Conservation (phyloP, 2,888 invertebrate genomes). For the Lithophane semibrunnea region DNA sequence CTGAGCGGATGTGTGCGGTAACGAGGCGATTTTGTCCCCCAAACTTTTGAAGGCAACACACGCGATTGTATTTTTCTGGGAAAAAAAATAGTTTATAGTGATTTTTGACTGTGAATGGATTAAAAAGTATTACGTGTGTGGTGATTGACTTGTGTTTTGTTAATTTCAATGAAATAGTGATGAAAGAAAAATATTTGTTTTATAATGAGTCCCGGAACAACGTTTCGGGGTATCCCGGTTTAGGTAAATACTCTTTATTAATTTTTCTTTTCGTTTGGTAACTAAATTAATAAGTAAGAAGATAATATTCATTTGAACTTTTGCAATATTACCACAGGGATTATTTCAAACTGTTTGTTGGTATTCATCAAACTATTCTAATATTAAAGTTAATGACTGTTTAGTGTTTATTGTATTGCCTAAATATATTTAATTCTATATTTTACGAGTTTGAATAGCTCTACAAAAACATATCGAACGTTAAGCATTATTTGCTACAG, state of each 20-base stretch:
- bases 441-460: not conserved
- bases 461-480: not conserved
- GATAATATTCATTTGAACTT: not conserved
- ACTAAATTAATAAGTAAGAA: conserved; percentile 8
- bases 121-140: conserved; percentile 55
- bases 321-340: not conserved
- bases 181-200: conserved; percentile 66
- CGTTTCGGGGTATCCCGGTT: conserved; percentile 73
- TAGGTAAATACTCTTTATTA: conserved; percentile 75
- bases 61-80: conserved; percentile 57
- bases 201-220: conserved; percentile 68
- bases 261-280: conserved; percentile 24
- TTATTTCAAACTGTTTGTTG: not conserved
- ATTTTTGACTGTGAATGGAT: conserved; percentile 59
- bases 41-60: conserved; percentile 75
- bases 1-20: conserved; percentile 74
- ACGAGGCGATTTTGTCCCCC: conserved; percentile 76
- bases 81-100: conserved; percentile 41
- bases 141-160: conserved; percentile 68
- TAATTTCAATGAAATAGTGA: conserved; percentile 63
- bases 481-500: not conserved
- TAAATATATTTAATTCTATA: not conserved
- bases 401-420: not conserved
- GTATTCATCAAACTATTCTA: not conserved
- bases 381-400: not conserved